Conservation (phyloP, 2,888 invertebrate species). For the Scaeva pyrastri region DNA sequence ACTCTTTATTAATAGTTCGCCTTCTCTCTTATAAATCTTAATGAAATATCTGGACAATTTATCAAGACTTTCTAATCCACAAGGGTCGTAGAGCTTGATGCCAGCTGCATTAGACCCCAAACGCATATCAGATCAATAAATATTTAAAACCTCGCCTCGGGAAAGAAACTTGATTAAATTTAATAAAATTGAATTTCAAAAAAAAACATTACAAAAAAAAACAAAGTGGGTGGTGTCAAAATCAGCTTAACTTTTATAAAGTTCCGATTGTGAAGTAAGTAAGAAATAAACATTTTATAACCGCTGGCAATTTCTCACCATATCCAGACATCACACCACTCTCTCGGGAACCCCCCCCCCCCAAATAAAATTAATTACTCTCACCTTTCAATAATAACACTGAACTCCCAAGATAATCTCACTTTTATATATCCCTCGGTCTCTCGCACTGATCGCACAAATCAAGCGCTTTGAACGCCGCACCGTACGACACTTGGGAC, state of each 20-base stretch:
- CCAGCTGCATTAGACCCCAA: constrained; percentile 41
- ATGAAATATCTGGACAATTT: constrained; percentile 11
- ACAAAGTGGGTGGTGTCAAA: constrained; percentile 66
- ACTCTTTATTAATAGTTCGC: not conserved
- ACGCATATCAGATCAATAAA: constrained; percentile 6
- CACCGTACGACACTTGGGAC: constrained; percentile 50
- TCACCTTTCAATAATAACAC: constrained; percentile 12
- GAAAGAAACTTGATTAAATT: constrained; percentile 41
- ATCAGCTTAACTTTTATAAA: constrained; percentile 1
- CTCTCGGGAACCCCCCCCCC: not conserved
- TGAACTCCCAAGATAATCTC: constrained; percentile 44
- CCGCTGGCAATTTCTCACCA: constrained; percentile 55
- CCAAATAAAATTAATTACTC: constrained; percentile 66
- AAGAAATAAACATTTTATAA: not conserved
- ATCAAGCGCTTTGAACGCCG: constrained; percentile 27
- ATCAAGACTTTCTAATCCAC: constrained; percentile 64
- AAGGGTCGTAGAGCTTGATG: constrained; percentile 42
- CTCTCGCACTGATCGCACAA: not conserved
- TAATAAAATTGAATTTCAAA: not conserved
- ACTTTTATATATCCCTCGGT: constrained; percentile 14
- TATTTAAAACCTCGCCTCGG: constrained; percentile 27
- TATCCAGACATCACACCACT: constrained; percentile 24
- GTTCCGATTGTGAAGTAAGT: constrained; percentile 27
- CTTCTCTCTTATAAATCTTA: constrained; percentile 9
- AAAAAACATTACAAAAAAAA: not conserved